These are phyloP conservation scores for Strigops habroptila DNA, from an alignment of 2,113 vertebrate genomes.

Conservation along the genomic window DNA sequence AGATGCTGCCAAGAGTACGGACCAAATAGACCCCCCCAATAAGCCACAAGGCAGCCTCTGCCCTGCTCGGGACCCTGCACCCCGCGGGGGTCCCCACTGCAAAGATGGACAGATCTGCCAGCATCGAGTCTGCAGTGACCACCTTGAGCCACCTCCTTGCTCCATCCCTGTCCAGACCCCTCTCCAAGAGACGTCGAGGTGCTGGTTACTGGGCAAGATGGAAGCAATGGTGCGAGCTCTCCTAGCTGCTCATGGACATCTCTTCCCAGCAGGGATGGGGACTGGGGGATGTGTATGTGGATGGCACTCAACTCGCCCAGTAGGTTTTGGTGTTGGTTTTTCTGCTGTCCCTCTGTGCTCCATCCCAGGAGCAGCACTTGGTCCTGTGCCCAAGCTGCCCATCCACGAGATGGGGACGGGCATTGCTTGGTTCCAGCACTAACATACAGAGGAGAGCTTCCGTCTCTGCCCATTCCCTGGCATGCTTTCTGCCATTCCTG, in stretches of 20 bases:
- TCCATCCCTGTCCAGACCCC: neutral
- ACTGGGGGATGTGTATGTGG: neutral
- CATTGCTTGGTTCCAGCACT: neutral
- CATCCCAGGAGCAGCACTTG: neutral
- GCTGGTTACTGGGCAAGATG: neutral
- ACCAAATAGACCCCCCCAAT: neutral
- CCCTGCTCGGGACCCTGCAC: neutral
- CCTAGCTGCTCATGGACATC: neutral
- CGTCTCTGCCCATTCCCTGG: neutral
- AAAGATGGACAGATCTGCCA: neutral
- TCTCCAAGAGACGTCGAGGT: neutral
- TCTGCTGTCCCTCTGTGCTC: neutral
- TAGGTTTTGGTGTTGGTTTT: neutral
- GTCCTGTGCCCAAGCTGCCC: neutral
- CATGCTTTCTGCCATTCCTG: neutral
- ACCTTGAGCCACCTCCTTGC: neutral
- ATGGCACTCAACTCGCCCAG: accelerated
- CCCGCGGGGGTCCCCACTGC: accelerated
- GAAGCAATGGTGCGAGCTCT: neutral
- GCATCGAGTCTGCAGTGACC: neutral
- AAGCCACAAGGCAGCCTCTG: neutral
- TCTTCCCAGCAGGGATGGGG: neutral
- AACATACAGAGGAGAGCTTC: neutral
- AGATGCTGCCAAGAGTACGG: neutral
- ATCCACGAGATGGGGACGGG: accelerated